phyloP scores from a whole-genome alignment of 2,113 vertebrate genomes.

The Edolisoma coerulescens region DNA sequence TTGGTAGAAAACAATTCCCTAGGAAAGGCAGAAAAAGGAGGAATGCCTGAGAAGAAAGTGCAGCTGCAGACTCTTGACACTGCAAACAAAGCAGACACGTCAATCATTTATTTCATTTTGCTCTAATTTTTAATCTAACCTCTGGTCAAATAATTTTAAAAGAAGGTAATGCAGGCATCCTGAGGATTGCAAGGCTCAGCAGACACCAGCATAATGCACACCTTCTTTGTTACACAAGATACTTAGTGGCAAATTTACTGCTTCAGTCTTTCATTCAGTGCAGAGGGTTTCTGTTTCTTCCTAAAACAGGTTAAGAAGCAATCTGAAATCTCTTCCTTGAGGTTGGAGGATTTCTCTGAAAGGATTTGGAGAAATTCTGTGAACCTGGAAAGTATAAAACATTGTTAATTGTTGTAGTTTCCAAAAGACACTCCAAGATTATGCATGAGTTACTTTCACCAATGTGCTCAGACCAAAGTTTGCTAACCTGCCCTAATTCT shows the following conservation, averaged over 20 bases:
- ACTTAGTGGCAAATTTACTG: neutral
- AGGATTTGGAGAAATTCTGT: constrained; percentile 64
- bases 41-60: neutral
- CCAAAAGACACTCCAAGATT: neutral
- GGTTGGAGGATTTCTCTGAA: constrained; percentile 64
- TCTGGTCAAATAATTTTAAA: neutral
- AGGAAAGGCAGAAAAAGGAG: neutral
- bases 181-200: neutral
- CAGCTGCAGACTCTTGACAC: neutral
- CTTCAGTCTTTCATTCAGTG: neutral
- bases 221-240: neutral
- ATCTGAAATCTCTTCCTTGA: constrained; percentile 71
- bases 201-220: neutral
- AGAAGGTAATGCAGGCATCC: neutral
- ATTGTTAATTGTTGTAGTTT: neutral
- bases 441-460: neutral
- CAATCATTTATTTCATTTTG: neutral
- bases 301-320: constrained; percentile 41
- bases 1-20: neutral
- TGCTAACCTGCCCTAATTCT: neutral
- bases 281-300: neutral
- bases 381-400: constrained; percentile 65
- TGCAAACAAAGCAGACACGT: neutral
- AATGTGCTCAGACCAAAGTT: neutral
- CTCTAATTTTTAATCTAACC: neutral